Conservation (phyloP, 2,113 vertebrate species). For the Patagioenas fasciata region DNA sequence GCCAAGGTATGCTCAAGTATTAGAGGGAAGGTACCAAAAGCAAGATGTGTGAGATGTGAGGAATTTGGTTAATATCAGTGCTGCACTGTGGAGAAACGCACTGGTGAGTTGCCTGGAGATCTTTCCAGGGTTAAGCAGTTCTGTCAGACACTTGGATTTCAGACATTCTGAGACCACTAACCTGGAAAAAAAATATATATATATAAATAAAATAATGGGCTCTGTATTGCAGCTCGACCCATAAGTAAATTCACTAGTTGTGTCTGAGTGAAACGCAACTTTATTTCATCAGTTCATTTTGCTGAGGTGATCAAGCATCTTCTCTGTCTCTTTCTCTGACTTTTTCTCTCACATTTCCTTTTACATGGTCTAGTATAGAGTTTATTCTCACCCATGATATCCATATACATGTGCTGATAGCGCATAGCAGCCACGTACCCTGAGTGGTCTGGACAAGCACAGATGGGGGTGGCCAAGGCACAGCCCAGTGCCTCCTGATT, state of each 20-base stretch:
- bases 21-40: neutral
- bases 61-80: neutral
- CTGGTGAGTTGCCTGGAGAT: neutral
- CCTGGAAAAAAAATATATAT: neutral
- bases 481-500: neutral
- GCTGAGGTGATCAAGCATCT: neutral
- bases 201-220: neutral
- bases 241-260: neutral
- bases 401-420: rapidly evolving
- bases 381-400: neutral
- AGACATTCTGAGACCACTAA: neutral
- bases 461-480: neutral
- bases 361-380: too few species aligned
- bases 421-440: neutral
- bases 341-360: neutral
- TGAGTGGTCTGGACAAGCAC: neutral
- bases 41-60: neutral
- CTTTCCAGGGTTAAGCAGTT: neutral
- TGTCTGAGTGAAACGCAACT: neutral
- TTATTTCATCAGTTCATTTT: neutral
- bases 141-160: neutral
- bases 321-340: neutral
- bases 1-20: neutral
- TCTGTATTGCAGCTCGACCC: neutral
- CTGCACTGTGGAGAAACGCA: neutral